Conservation (phyloP, 2,113 vertebrate genomes). For the Lonchura striata region DNA sequence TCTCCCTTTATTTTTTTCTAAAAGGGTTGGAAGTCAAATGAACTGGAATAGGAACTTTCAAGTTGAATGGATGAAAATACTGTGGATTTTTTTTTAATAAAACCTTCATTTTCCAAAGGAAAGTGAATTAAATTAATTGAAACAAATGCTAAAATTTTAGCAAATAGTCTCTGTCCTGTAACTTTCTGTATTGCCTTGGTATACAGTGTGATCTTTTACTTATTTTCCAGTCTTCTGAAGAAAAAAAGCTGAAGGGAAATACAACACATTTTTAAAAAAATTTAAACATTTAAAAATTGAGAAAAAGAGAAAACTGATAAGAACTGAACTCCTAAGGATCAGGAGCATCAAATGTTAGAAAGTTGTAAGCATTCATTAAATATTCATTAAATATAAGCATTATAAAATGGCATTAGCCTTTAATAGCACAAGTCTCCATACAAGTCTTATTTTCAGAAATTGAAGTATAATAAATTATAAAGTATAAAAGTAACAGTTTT, state of each 20-base stretch:
- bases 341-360: not conserved
- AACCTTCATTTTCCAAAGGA: not conserved
- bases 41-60: not conserved
- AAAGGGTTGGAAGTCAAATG: not conserved
- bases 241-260: not conserved
- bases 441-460: not conserved
- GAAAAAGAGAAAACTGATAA: not conserved
- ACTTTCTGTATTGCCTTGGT: not conserved
- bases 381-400: constrained; percentile 7
- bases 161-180: not conserved
- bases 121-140: not conserved
- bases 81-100: not conserved
- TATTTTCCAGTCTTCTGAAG: no score
- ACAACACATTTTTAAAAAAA: no score
- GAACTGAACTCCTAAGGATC: not conserved
- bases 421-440: not conserved
- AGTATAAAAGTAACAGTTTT: constrained; percentile 4
- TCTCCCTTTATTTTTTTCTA: not conserved
- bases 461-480: not conserved
- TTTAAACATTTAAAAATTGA: no score
- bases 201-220: accelerated
- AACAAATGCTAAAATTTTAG: not conserved
- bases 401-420: not conserved
- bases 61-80: not conserved
- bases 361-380: constrained; percentile 26